phyloP scores from a whole-genome alignment of 1,140 invertebrate genomes.

The Sarcophaga bullata region DNA sequence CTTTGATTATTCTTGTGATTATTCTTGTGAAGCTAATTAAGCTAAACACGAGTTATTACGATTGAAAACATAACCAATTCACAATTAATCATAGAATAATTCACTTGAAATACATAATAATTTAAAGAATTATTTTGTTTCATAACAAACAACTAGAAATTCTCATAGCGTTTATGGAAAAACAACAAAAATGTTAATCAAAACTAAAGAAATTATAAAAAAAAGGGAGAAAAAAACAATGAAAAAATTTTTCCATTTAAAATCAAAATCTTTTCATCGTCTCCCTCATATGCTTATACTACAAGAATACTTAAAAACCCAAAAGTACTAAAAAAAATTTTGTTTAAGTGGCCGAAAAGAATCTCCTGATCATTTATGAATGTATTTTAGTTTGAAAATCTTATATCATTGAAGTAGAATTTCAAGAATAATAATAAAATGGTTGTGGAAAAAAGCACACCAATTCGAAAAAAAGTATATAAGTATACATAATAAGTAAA shows the following conservation, averaged over 20 bases:
- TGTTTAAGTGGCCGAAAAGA: not conserved
- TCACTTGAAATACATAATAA: too few species aligned
- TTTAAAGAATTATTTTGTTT: too few species aligned
- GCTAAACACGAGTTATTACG: too few species aligned
- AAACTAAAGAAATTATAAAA: too few species aligned
- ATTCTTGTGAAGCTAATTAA: too few species aligned
- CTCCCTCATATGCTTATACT: not conserved
- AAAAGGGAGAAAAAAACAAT: not conserved
- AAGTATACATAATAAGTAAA: not conserved
- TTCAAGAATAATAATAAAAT: conserved; percentile 44
- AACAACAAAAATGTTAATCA: too few species aligned
- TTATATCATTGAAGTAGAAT: conserved; percentile 1
- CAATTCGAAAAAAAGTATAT: conserved; percentile 27
- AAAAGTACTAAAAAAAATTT: not conserved
- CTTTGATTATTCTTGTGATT: too few species aligned
- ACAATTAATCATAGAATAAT: too few species aligned
- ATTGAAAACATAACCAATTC: too few species aligned
- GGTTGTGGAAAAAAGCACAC: conserved; percentile 61
- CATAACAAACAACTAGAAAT: too few species aligned
- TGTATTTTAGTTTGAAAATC: not conserved
- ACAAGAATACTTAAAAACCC: not conserved
- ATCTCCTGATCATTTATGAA: not conserved
- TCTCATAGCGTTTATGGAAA: too few species aligned
- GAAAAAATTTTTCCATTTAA: not conserved
- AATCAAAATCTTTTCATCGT: not conserved